phyloP scores from a whole-genome alignment of 2,888 invertebrate genomes.

The Venustoraphidia nigricollis region DNA sequence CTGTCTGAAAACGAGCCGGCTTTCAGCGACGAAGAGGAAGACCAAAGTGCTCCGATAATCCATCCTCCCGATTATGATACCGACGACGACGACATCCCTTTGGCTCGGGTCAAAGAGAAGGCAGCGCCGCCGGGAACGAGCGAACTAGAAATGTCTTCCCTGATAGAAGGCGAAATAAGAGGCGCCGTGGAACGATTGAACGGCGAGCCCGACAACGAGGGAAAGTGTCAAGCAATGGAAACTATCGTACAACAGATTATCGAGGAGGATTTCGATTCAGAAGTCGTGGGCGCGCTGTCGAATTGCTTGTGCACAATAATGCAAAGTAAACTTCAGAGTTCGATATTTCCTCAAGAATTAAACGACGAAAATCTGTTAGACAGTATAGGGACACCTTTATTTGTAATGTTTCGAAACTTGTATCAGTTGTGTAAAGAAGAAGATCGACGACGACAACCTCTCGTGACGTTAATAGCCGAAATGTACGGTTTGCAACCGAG shows the following conservation, averaged over 20 bases:
- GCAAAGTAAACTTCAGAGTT: conserved; percentile 26
- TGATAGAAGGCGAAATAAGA: conserved; percentile 38
- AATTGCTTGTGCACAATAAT: conserved; percentile 40
- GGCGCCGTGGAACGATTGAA: conserved; percentile 37
- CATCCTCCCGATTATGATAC: conserved; percentile 41
- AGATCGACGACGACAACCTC: conserved; percentile 59
- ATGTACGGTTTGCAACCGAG: conserved; percentile 56
- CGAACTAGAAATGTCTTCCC: conserved; percentile 27
- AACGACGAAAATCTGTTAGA: conserved; percentile 51
- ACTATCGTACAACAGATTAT: conserved; percentile 43
- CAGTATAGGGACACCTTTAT: conserved; percentile 63
- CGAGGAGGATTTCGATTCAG: conserved; percentile 43
- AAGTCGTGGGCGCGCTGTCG: conserved; percentile 38
- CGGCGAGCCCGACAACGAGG: conserved; percentile 38
- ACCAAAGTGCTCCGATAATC: conserved; percentile 32
- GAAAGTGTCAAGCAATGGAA: conserved; percentile 48
- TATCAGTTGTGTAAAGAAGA: conserved; percentile 53
- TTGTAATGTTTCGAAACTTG: conserved; percentile 74
- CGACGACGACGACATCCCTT: conserved; percentile 60
- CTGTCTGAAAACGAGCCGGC: conserved; percentile 49
- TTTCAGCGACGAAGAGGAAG: conserved; percentile 79
- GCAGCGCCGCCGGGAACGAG: conserved; percentile 21
- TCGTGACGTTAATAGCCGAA: conserved; percentile 66
- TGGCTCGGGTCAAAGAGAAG: conserved; percentile 57
- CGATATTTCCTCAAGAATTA: conserved; percentile 34